Base-by-base conservation (phyloP, 2,888 invertebrate species). In the Meteorus colon region DNA sequence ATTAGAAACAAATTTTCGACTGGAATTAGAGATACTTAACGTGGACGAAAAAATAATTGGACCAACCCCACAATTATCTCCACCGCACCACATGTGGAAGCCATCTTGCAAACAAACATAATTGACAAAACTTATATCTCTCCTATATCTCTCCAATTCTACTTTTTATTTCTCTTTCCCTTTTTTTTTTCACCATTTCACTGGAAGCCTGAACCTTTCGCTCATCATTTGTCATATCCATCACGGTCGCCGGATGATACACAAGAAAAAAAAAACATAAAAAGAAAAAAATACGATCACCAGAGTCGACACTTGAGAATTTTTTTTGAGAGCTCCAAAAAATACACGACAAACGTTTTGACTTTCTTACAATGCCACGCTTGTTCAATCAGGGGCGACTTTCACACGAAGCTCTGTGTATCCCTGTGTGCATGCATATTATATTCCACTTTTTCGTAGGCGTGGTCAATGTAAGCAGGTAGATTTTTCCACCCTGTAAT, bases 401-500 rank as follows among this genome's bases (percentile, higher is more conserved):
- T 84, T 84, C 85, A 85, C 85, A 85, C 84, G 82, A 77, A 76
- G 74, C 77, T 77, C 12, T 81, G 27, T 41, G 34, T 55, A 63
- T 41, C 4, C 45, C 62, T 31, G 29, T 16, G 4, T 3, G 60
- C 31, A 48, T 71, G 12, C 16, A 45, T 31, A 73, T 37, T 29
- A n/a, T 68, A 51, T 62, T 59, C 31, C 48, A 31, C n/a, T 65
- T 55, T 51, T 68, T 77, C 74, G 81, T 81, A 69, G 84, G 85
- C 84, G 84, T 85, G 85, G 85, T 75, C 69, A 75, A 72, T 73
- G 78, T 70, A 62, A 78, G 80, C 84, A 84, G 84, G 83, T 84
- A 84, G 81, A 78, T 79, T 79, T 41, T 74, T 74, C 45, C 45
- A 68, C 29, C 59, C 67, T 55, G 31, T 34, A 12, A 19, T 12